Evolutionary conservation across 2,888 invertebrate genomes (phyloP), one percentile per base, ranked within the genome.

Genomic region (Cotesia congregata): DNA sequence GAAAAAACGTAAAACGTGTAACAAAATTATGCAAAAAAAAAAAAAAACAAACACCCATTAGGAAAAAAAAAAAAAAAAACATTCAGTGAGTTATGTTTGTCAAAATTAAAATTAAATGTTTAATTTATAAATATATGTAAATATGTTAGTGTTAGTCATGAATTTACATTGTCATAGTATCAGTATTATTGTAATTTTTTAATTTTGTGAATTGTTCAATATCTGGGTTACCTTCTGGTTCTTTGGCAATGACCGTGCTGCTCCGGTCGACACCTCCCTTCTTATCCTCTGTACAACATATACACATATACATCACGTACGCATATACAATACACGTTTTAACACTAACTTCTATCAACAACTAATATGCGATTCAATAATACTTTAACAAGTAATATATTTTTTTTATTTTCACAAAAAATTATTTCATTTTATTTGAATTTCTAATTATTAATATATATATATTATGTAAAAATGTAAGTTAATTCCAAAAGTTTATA

Each of bases 211-310:
- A 84, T 82, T 80, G 80, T 85, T 83, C 83, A 83, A 81, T 89
- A 79, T 89, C 89, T 85, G 84, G 85, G 83, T 94, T 95, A 92
- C 95, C 96, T 93, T 96, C 96, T 86, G 96, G 95, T 88, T 96
- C 96, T 93, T 96, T 96, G 90, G 96, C 96, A 91, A 97, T 96
- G 90, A 97, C 97, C 90, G 97, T 97, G 91, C 96, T 95, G 91
- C 96, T 95, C 91, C 96, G 94, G 92, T 97, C 96, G 91, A 96
- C 96, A 89, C 95, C 95, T 91, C 95, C 95, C 92, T 96, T 96
- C 92, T 96, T 96, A 92, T 96, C 96, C 92, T 96, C 95, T 93
- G 95, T 88, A 90, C 91, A 92, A 91, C 90, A 92, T 90, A 91
- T 90, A 91, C 88, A 91, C 90, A 91, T 91, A 89, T 91, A 89